Evolutionary conservation across 2,888 invertebrate species (phyloP).

Genomic region (Conus canariensis): DNA sequence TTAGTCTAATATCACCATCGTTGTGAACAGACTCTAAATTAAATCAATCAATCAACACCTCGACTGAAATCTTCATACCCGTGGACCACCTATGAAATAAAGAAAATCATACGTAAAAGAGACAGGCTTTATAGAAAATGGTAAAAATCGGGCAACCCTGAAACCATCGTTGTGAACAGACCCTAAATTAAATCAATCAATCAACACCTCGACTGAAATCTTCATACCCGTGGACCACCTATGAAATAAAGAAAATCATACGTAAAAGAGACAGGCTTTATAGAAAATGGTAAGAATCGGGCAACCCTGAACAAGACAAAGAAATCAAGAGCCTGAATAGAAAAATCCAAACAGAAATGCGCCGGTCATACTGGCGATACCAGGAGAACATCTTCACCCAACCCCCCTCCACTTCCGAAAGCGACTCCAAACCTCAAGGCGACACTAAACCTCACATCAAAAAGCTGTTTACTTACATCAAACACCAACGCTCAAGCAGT

Average conservation of each 20-base stretch:
- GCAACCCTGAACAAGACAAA: background rate
- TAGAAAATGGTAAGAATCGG: background rate
- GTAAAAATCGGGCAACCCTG: background rate
- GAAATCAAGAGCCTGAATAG: background rate
- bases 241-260: conserved; percentile 5
- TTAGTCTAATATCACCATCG: no score
- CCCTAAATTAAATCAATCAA: no score
- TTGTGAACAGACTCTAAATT: no score
- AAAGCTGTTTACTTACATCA: background rate
- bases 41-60: no score
- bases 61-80: background rate
- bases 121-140: background rate
- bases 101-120: background rate
- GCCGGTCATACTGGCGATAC: background rate
- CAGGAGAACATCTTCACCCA: background rate
- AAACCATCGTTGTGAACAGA: background rate
- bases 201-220: background rate
- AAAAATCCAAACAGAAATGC: background rate
- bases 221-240: background rate
- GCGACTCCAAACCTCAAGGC: background rate
- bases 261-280: background rate
- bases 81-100: background rate
- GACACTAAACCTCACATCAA: background rate
- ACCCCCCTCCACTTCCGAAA: background rate
- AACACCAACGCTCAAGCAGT: background rate